A percentile compares a stretch with the other conserved stretches of the same genome.
These are phyloP conservation scores for Spongia lamella DNA, from an alignment of 37 sponge, comb jelly and placozoan genomes.

Conservation along the genomic window DNA sequence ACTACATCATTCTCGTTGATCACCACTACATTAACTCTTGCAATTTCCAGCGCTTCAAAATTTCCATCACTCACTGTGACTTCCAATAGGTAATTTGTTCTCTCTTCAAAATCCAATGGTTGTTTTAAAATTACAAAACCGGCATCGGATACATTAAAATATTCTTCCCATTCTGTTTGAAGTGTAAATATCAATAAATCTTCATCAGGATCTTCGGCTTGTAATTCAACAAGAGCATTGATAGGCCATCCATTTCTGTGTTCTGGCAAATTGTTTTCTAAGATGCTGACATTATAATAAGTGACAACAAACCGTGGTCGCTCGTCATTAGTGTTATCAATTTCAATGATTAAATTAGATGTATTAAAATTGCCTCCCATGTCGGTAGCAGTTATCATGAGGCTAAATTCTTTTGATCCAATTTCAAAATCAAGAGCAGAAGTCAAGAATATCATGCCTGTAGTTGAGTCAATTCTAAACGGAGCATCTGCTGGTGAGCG, in stretches of 20 bases:
- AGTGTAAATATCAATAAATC: slow-evolving; percentile 17
- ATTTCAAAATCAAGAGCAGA: slow-evolving; percentile 44
- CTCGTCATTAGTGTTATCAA: slow-evolving; percentile 47
- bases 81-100: slow-evolving; percentile 3
- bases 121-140: slow-evolving; percentile 40
- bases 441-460: slow-evolving; percentile 31
- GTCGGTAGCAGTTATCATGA: slow-evolving; percentile 57
- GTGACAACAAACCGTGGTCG: slow-evolving; percentile 28
- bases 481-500: slow-evolving; percentile 3
- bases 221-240: slow-evolving; percentile 25
- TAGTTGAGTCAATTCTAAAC: slow-evolving; percentile 25
- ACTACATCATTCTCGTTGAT: slow-evolving; percentile 43
- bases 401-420: slow-evolving; percentile 2
- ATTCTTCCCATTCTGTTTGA: slow-evolving; percentile 3
- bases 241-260: slow-evolving; percentile 1
- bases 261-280: slow-evolving; percentile 22
- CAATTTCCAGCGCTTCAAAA: slow-evolving; percentile 20
- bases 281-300: slow-evolving; percentile 16
- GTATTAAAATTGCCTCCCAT: slow-evolving; percentile 35
- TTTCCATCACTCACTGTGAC: slow-evolving; percentile 47
- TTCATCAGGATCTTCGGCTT: slow-evolving; percentile 15
- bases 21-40: slow-evolving; percentile 30
- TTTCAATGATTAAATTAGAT: slow-evolving; percentile 22
- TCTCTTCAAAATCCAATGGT: slow-evolving; percentile 51
- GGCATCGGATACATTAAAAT: slow-evolving; percentile 26